Percentiles rank a stretch among this genome's conserved stretches.
Conservation (phyloP, 2,113 vertebrate genomes). For the Excalfactoria chinensis region DNA sequence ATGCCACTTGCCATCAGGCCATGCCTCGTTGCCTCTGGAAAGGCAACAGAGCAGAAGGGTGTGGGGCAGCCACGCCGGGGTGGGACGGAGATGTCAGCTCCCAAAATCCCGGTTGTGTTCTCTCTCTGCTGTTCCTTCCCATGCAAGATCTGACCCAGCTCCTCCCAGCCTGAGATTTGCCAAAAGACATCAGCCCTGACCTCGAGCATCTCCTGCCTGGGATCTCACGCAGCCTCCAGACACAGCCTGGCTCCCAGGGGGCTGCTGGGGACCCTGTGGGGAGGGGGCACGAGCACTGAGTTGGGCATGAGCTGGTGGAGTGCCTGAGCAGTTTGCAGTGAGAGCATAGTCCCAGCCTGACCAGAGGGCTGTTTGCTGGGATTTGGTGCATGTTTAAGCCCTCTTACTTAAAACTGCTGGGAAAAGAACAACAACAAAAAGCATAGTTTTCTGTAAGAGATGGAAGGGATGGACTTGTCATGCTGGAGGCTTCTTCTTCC, state of each 20-base stretch:
- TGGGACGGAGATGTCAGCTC: not conserved
- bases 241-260: not conserved
- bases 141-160: not conserved
- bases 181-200: not conserved
- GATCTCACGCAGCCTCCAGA: not conserved
- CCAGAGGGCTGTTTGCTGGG: not conserved
- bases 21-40: constrained; percentile 71
- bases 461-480: not conserved
- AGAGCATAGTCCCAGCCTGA: not conserved
- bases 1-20: constrained; percentile 80
- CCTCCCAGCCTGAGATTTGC: not conserved
- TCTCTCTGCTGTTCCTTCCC: rapidly evolving
- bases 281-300: not conserved
- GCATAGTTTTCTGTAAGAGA: not conserved
- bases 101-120: rapidly evolving
- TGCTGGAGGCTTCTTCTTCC: not conserved
- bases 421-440: not conserved
- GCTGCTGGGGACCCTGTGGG: rapidly evolving
- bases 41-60: constrained; percentile 76
- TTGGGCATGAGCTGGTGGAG: not conserved
- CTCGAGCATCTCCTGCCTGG: not conserved
- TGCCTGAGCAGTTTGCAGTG: not conserved
- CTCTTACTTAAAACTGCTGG: not conserved
- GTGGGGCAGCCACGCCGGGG: rapidly evolving
- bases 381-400: not conserved